Percentiles rank a stretch among this genome's conserved stretches.
phyloP scores from a whole-genome alignment of 1,140 invertebrate genomes.

The Bombus soroeensis region DNA sequence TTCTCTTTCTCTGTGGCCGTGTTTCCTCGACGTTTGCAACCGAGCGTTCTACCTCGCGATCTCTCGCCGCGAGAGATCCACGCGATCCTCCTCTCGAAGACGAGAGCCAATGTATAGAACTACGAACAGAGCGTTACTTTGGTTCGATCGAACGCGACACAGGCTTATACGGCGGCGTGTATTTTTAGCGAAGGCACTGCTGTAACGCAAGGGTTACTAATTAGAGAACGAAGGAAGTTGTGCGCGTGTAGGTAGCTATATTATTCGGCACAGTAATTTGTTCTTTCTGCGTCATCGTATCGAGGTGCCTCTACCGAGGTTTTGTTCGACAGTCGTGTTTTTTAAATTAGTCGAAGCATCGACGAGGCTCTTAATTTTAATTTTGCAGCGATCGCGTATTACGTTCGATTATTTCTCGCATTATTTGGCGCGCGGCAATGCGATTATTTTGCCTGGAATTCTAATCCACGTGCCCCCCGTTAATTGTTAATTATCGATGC shows the following conservation, averaged over 20 bases:
- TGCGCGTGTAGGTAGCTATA: not conserved
- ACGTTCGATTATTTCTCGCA: too few relatives aligned
- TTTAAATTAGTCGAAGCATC: too few relatives aligned
- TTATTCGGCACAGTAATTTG: not conserved
- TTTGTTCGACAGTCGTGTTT: too few relatives aligned
- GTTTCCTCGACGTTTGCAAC: not conserved
- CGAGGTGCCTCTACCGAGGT: too few relatives aligned
- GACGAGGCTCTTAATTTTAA: too few relatives aligned
- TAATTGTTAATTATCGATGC: too few relatives aligned
- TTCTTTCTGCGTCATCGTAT: too few relatives aligned
- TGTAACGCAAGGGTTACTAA: not conserved
- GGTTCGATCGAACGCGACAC: not conserved
- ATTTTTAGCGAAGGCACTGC: conserved; percentile 4
- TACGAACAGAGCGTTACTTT: not conserved
- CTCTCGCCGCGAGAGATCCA: not conserved
- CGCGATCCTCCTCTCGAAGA: not conserved
- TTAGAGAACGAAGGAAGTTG: not conserved
- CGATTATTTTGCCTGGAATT: too few relatives aligned
- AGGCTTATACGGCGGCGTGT: not conserved
- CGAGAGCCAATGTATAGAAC: not conserved
- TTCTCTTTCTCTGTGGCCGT: not conserved
- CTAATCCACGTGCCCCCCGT: too few relatives aligned
- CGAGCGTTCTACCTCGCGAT: not conserved
- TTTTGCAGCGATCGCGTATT: too few relatives aligned
- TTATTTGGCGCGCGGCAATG: too few relatives aligned